Evolutionary conservation across 1,140 invertebrate genomes (phyloP).

Genomic region (Patella vulgata): DNA sequence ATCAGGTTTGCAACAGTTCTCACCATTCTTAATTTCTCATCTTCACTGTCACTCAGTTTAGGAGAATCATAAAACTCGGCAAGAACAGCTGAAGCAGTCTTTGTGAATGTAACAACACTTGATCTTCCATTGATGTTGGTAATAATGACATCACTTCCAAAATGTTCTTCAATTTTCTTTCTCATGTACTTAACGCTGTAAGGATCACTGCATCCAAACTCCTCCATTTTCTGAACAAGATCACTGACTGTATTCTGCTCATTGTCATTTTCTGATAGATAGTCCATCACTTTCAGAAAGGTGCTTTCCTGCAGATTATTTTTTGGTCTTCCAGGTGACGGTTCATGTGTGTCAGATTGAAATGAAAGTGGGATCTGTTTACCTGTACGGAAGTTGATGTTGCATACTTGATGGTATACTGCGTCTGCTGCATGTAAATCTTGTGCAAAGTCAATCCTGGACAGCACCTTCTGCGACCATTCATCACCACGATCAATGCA

Average conservation of each 20-base stretch:
- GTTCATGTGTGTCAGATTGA: neutral
- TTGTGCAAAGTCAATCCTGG: conserved; percentile 2
- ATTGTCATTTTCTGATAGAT: conserved; percentile 22
- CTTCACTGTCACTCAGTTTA: conserved; percentile 11
- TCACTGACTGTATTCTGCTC: conserved; percentile 31
- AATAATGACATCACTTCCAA: conserved; percentile 29
- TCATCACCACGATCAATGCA: conserved; percentile 15
- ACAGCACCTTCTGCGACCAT: conserved; percentile 9
- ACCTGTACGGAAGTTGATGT: conserved; percentile 4
- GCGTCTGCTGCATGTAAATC: conserved; percentile 7
- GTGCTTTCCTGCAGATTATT: neutral
- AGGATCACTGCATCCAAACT: conserved; percentile 22
- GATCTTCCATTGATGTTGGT: conserved; percentile 24
- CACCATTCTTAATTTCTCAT: conserved; percentile 11
- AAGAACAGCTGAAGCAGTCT: conserved; percentile 19
- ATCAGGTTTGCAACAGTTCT: conserved; percentile 30
- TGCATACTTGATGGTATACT: conserved; percentile 5
- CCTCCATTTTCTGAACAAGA: conserved; percentile 30
- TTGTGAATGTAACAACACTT: conserved; percentile 24
- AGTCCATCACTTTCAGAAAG: conserved; percentile 20
- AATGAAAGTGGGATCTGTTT: too few relatives aligned
- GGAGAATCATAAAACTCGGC: conserved; percentile 15
- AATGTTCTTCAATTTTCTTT: conserved; percentile 24
- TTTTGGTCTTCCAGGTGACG: neutral
- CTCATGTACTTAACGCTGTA: conserved; percentile 24